Evolutionary conservation across 1,140 invertebrate species (phyloP).

Genomic region (Drosophila equinoxialis): DNA sequence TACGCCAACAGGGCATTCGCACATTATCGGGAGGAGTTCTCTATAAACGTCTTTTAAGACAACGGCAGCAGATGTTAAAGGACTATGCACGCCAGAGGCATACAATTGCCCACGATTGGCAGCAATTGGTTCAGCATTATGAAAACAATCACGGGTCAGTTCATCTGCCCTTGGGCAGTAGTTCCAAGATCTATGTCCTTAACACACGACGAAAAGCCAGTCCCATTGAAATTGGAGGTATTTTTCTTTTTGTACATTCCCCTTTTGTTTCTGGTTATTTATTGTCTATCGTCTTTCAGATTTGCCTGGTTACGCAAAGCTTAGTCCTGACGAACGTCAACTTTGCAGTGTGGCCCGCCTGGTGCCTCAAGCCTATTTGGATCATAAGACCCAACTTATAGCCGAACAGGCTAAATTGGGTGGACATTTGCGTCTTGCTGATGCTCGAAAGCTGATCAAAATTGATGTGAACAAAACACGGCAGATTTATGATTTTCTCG

Average conservation of each 20-base stretch:
- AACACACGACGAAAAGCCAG: conserved; percentile 66
- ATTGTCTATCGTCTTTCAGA: conserved; percentile 84
- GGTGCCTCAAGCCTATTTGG: conserved; percentile 90
- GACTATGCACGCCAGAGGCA: conserved; percentile 82
- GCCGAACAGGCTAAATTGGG: conserved; percentile 90
- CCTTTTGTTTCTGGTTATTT: too few relatives aligned
- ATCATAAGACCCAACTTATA: conserved; percentile 89
- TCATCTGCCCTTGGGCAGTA: conserved; percentile 34
- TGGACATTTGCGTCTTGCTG: conserved; percentile 88
- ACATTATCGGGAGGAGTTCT: conserved; percentile 87
- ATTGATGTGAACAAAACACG: conserved; percentile 97
- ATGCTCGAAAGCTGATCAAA: conserved; percentile 92
- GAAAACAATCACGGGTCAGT: conserved; percentile 50
- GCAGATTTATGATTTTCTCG: conserved; percentile 93
- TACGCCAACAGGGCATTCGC: conserved; percentile 89
- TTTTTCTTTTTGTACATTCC: not conserved
- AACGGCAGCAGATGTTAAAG: conserved; percentile 83
- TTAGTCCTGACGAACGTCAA: conserved; percentile 89
- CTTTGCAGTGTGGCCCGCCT: conserved; percentile 90
- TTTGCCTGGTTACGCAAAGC: conserved; percentile 90
- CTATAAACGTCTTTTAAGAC: conserved; percentile 87
- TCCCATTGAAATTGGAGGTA: conserved; percentile 86
- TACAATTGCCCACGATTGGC: conserved; percentile 80
- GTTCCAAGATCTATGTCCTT: conserved; percentile 68
- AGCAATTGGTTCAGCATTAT: conserved; percentile 78